Evolutionary conservation across 2,888 invertebrate genomes (phyloP).

Genomic region (Charanyca ferruginea): DNA sequence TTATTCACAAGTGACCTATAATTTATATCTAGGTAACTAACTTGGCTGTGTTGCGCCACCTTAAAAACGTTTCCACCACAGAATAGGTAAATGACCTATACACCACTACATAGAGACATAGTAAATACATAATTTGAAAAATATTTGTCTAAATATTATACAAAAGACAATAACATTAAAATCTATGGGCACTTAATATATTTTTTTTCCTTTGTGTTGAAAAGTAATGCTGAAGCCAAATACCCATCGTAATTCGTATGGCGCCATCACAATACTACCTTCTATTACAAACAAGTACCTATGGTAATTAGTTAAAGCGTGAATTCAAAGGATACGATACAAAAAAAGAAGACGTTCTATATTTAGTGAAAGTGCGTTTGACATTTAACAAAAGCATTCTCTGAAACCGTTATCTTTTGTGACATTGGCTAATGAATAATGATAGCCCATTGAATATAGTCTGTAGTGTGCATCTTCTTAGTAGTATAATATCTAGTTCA

Average conservation of each 20-base stretch:
- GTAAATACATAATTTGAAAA: no score
- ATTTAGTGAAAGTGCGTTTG: conserved; percentile 24
- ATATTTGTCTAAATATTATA: no score
- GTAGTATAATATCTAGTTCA: not conserved
- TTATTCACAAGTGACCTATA: conserved; percentile 10
- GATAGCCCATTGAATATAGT: not conserved
- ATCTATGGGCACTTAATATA: no score
- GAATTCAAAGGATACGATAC: not conserved
- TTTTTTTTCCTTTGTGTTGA: not conserved
- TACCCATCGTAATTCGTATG: no score
- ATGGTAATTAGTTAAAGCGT: not conserved
- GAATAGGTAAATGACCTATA: not conserved
- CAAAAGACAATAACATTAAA: no score
- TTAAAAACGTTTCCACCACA: not conserved
- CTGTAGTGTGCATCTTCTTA: not conserved
- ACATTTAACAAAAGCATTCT: conserved; percentile 40
- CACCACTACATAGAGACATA: not conserved
- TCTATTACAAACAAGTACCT: no score
- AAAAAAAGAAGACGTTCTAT: conserved; percentile 1
- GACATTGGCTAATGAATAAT: conserved; percentile 17
- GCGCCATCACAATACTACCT: not conserved
- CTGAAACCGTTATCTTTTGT: conserved; percentile 22
- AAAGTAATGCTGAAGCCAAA: not conserved
- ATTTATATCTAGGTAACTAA: not conserved
- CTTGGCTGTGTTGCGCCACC: not conserved